Percentiles rank a stretch among this genome's conserved stretches.
phyloP scores from a whole-genome alignment of 2,888 invertebrate genomes.

The Ophonus ardosiacus region DNA sequence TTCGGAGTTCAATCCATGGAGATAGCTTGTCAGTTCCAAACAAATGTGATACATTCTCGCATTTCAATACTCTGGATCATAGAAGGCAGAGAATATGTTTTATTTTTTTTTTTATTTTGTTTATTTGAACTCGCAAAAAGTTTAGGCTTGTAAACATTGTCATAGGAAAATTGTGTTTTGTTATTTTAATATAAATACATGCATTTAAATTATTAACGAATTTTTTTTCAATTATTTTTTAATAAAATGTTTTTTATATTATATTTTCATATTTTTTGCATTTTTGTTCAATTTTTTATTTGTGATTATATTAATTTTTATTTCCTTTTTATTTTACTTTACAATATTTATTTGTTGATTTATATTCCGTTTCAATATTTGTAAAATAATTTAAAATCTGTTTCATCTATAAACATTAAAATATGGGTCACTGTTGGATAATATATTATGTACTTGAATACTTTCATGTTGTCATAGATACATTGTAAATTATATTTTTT shows the following conservation, averaged over 20 bases:
- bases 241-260: neutral
- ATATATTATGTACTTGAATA: too few relatives aligned
- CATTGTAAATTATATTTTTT: too few relatives aligned
- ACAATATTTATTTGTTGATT: neutral
- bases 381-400: neutral
- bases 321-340: neutral
- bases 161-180: too few relatives aligned
- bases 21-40: constrained; percentile 32
- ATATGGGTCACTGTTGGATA: neutral
- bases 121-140: too few relatives aligned
- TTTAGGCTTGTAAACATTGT: too few relatives aligned
- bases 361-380: neutral
- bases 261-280: neutral
- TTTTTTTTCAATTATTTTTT: neutral
- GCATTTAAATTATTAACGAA: neutral
- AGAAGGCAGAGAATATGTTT: constrained; percentile 5
- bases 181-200: too few relatives aligned
- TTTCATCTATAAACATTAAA: neutral
- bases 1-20: constrained; percentile 11
- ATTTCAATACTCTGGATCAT: constrained; percentile 2
- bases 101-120: too few relatives aligned
- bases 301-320: neutral
- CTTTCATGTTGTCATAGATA: too few relatives aligned
- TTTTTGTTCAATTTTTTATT: too few relatives aligned
- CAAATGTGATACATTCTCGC: constrained; percentile 18